Evolutionary conservation across 2,113 vertebrate species (phyloP).

Genomic region (Melanerpes aurifrons): DNA sequence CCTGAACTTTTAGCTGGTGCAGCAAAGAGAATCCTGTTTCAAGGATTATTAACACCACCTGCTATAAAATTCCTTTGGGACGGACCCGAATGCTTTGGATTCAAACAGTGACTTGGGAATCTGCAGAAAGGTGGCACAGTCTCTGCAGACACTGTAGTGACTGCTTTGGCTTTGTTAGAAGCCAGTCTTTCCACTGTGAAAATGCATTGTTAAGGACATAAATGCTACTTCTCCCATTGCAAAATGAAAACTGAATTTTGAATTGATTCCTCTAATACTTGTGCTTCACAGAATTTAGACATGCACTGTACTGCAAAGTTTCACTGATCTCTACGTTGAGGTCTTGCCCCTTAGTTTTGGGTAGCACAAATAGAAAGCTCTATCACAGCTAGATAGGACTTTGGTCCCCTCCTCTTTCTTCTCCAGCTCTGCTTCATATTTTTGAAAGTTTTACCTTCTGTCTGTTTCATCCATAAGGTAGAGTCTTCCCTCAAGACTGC

Average conservation of each 20-base stretch:
- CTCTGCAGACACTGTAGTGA: neutral
- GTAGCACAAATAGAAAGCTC: neutral
- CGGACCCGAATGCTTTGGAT: slow-evolving; percentile 3
- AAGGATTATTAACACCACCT: slow-evolving; percentile 69
- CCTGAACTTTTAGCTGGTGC: slow-evolving; percentile 60
- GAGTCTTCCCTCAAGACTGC: neutral
- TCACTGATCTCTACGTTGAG: neutral
- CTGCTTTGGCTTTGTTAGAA: neutral
- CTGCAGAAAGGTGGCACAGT: neutral
- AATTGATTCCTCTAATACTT: neutral
- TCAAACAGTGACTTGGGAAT: neutral
- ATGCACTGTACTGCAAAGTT: neutral
- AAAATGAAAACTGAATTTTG: neutral
- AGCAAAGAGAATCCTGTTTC: slow-evolving; percentile 72
- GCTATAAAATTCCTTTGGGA: slow-evolving; percentile 45
- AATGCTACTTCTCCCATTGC: neutral
- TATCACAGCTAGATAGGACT: neutral
- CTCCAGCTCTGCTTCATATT: neutral
- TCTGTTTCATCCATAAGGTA: neutral
- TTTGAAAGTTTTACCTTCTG: neutral
- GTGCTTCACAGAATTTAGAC: neutral
- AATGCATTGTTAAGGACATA: neutral
- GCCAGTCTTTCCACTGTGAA: neutral
- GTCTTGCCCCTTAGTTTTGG: neutral
- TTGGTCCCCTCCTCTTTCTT: neutral